phyloP scores from a whole-genome alignment of 2,113 vertebrate species.

The Callipepla squamata region DNA sequence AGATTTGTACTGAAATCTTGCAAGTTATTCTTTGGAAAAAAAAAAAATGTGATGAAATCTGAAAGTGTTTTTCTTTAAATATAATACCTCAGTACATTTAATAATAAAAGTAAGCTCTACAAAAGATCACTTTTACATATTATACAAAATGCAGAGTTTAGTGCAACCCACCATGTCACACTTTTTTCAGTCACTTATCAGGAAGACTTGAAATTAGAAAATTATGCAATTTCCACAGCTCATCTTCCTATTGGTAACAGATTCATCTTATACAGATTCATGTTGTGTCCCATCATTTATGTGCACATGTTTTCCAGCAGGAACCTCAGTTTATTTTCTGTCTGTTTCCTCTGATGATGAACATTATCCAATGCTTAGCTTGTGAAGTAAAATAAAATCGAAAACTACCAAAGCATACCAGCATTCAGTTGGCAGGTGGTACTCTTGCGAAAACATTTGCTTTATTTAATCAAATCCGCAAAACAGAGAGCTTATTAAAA shows the following conservation, averaged over 20 bases:
- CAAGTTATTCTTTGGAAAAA: slow-evolving; percentile 76
- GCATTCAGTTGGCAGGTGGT: slow-evolving; percentile 71
- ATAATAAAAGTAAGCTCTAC: slow-evolving; percentile 90
- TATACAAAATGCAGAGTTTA: slow-evolving; percentile 86
- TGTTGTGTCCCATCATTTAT: slow-evolving; percentile 44
- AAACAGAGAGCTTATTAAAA: slow-evolving; percentile 54
- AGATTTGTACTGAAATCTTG: slow-evolving; percentile 82
- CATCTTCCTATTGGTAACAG: slow-evolving; percentile 76
- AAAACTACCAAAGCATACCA: slow-evolving; percentile 32
- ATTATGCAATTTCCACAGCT: slow-evolving; percentile 78
- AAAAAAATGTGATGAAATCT: slow-evolving; percentile 80
- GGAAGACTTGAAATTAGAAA: slow-evolving; percentile 92
- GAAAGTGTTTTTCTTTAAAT: slow-evolving; percentile 78
- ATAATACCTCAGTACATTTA: slow-evolving; percentile 82
- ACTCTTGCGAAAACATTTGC: slow-evolving; percentile 69
- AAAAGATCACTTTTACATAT: slow-evolving; percentile 88
- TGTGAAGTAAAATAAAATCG: slow-evolving; percentile 50
- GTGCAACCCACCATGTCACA: slow-evolving; percentile 79
- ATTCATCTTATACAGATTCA: slow-evolving; percentile 56
- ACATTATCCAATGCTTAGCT: slow-evolving; percentile 21
- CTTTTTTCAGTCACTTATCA: slow-evolving; percentile 82
- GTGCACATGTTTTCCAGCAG: slow-evolving; percentile 47
- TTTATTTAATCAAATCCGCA: slow-evolving; percentile 44
- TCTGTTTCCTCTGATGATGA: slow-evolving; percentile 31
- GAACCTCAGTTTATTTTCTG: slow-evolving; percentile 49